Conservation (phyloP, 2,113 vertebrate species). For the Nothoprocta perdicaria region DNA sequence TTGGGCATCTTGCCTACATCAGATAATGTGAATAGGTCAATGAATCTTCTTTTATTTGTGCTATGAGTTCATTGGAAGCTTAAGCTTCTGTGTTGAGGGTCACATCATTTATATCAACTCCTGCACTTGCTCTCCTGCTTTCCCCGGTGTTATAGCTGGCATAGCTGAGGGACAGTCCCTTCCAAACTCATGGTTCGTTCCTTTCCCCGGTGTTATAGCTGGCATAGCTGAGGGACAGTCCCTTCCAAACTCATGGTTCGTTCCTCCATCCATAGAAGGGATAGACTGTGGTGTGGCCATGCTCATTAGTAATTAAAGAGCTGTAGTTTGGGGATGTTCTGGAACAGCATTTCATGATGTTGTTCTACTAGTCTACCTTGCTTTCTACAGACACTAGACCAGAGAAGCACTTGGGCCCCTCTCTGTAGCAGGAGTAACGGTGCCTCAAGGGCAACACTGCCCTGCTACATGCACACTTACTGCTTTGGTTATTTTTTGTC, state of each 20-base stretch:
- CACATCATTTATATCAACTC: background rate
- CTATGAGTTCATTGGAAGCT: background rate
- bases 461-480: background rate
- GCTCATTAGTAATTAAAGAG: slow-evolving; percentile 24
- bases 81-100: background rate
- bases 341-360: background rate
- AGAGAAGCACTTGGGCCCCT: background rate
- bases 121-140: background rate
- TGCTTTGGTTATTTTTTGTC: background rate
- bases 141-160: background rate
- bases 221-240: background rate
- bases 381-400: background rate
- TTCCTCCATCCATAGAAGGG: background rate
- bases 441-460: background rate
- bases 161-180: background rate
- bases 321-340: slow-evolving; percentile 5
- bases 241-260: background rate
- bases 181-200: background rate
- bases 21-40: slow-evolving; percentile 2
- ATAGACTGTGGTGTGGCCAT: background rate
- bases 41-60: slow-evolving; percentile 44
- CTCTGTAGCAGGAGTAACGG: background rate
- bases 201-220: background rate
- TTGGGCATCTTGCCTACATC: background rate
- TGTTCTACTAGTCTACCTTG: background rate